These are phyloP conservation scores for Oplegnathus fasciatus DNA, from an alignment of 2,113 vertebrate species.

Conservation along the genomic window DNA sequence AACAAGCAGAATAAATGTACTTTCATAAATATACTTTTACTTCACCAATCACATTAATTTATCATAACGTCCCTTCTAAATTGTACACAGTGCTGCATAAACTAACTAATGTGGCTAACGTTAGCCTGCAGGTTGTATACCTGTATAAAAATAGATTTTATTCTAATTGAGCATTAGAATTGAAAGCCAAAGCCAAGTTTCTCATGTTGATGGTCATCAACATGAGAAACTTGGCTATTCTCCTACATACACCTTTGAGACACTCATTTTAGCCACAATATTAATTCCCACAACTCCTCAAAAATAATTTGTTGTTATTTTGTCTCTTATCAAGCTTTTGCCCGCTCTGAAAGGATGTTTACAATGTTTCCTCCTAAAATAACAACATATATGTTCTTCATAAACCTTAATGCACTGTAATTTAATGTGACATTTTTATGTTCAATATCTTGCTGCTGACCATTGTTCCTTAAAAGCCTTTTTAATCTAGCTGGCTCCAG, in stretches of 20 bases:
- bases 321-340: background rate
- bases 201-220: background rate
- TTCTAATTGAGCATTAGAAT: background rate
- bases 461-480: constrained; percentile 39
- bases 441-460: background rate
- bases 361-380: background rate
- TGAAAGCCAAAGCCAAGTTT: too few relatives aligned
- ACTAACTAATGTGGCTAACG: background rate
- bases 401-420: background rate
- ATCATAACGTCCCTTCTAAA: background rate
- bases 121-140: background rate
- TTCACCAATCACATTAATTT: background rate
- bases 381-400: background rate
- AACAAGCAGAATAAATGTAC: background rate
- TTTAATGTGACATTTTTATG: constrained; percentile 1
- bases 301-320: background rate
- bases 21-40: background rate
- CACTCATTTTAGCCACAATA: background rate
- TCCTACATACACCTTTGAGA: background rate
- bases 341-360: background rate
- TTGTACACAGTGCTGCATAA: background rate
- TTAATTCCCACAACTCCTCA: background rate
- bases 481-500: constrained; percentile 40
- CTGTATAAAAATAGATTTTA: background rate
- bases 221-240: constrained; percentile 3